Conservation (phyloP, 2,797 vertebrate genomes). For the Psittacula echo region DNA sequence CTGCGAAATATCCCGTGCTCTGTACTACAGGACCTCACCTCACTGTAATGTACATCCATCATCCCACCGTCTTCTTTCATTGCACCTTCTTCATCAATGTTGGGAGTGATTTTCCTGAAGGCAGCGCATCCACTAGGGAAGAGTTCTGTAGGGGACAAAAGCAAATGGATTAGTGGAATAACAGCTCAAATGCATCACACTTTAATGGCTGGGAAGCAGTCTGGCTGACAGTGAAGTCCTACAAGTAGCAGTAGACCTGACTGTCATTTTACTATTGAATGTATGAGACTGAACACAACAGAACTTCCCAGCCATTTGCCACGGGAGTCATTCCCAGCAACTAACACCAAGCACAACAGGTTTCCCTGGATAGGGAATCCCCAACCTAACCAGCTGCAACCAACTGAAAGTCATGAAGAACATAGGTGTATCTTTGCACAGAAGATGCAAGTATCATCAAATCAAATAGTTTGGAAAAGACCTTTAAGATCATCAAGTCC, state of each 20-base stretch:
- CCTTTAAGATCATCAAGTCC: not conserved
- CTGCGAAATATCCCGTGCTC: not conserved
- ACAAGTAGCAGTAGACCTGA: not conserved
- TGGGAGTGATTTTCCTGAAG: slow-evolving; percentile 93
- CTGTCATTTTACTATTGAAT: not conserved
- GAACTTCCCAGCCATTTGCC: not conserved
- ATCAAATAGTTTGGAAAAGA: not conserved
- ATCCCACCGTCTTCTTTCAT: slow-evolving; percentile 98
- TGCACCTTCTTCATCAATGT: slow-evolving; percentile 95
- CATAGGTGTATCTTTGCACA: not conserved
- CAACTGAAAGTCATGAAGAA: not conserved
- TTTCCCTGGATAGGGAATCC: not conserved
- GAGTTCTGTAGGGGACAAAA: slow-evolving; percentile 80
- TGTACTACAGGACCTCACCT: slow-evolving; percentile 78
- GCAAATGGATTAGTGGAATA: not conserved
- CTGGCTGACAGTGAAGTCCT: not conserved
- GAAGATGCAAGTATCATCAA: not conserved
- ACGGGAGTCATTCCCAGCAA: not conserved
- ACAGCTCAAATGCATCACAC: not conserved
- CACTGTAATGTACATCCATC: slow-evolving; percentile 97
- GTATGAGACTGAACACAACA: not conserved
- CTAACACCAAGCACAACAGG: not conserved
- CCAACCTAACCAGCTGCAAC: not conserved
- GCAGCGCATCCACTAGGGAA: slow-evolving; percentile 90
- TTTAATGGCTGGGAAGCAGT: not conserved